These are phyloP conservation scores for Probaryconus sp. DNA, from an alignment of 1,140 invertebrate species.

Conservation along the genomic window DNA sequence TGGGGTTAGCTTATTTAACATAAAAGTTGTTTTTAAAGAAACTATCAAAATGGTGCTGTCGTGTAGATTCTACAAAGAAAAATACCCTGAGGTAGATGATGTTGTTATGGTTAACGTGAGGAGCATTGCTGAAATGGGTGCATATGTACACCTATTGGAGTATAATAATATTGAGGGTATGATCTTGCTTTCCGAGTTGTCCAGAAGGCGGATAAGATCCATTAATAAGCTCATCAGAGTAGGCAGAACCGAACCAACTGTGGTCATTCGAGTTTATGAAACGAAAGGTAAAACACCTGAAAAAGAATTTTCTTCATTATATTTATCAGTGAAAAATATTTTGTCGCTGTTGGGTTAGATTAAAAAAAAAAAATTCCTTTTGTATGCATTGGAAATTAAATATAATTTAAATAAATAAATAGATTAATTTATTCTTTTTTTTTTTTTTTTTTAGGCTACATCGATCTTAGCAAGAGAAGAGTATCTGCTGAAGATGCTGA, in stretches of 20 bases:
- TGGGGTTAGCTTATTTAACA: too few relatives aligned
- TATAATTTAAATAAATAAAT: too few relatives aligned
- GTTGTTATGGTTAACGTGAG: conserved; percentile 99
- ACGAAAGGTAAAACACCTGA: conserved; percentile 99
- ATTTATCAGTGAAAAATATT: too few relatives aligned
- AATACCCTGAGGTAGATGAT: conserved; percentile 99
- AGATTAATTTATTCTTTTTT: too few relatives aligned
- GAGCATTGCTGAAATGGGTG: conserved; percentile 99
- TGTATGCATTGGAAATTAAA: too few relatives aligned
- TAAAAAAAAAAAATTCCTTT: too few relatives aligned
- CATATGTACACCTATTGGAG: conserved; percentile 98
- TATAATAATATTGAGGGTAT: conserved; percentile 99
- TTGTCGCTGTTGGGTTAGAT: too few relatives aligned
- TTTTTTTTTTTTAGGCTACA: too few relatives aligned
- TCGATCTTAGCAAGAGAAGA: conserved; percentile 99
- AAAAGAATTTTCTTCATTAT: too few relatives aligned
- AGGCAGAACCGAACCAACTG: conserved; percentile 98
- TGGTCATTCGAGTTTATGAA: conserved; percentile 99
- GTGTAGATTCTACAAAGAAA: conserved; percentile 98
- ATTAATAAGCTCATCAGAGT: conserved; percentile 99
- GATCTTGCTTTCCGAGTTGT: conserved; percentile 97
- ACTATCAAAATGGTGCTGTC: conserved; percentile 93
- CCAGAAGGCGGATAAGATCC: conserved; percentile 97
- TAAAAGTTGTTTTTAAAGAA: too few relatives aligned
- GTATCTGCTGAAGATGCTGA: conserved; percentile 98